A percentile compares a stretch with the other conserved stretches of the same genome.
Evolutionary conservation across 1,140 invertebrate genomes (phyloP).

Genomic region (Macrobrachium rosenbergii): DNA sequence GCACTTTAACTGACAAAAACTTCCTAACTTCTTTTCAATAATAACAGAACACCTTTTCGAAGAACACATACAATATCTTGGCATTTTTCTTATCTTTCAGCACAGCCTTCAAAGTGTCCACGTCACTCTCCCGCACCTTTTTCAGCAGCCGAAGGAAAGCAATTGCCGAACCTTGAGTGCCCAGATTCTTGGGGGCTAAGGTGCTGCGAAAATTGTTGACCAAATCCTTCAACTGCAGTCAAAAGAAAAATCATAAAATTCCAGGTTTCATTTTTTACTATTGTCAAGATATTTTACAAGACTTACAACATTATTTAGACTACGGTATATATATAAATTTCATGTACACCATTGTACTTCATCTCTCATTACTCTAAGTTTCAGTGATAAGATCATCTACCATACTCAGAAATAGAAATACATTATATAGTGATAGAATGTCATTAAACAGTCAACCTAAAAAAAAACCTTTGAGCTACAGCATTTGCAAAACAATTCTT

Average conservation of each 20-base stretch:
- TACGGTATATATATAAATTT: too few species aligned
- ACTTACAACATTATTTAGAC: too few species aligned
- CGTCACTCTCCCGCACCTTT: conserved; percentile 74
- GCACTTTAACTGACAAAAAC: background rate
- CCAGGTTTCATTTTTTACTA: too few species aligned
- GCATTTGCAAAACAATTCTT: too few species aligned
- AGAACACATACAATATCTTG: conserved; percentile 73
- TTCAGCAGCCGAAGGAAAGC: conserved; percentile 78
- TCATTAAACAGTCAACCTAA: too few species aligned
- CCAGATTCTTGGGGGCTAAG: conserved; percentile 74
- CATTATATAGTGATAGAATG: too few species aligned
- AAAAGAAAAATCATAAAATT: conserved; percentile 8
- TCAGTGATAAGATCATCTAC: too few species aligned
- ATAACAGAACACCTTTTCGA: background rate
- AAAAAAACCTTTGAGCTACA: too few species aligned
- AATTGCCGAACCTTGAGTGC: conserved; percentile 76
- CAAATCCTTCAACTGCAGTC: conserved; percentile 72
- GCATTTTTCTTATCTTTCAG: conserved; percentile 74
- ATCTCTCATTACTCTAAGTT: too few species aligned
- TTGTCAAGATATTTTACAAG: too few species aligned
- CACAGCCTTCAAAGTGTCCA: conserved; percentile 76
- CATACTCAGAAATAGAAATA: too few species aligned
- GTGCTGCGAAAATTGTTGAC: conserved; percentile 74
- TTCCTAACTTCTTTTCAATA: background rate
- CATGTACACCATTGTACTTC: too few species aligned